phyloP scores from a whole-genome alignment of 2,797 vertebrate genomes.

The Garrulus glandarius region DNA sequence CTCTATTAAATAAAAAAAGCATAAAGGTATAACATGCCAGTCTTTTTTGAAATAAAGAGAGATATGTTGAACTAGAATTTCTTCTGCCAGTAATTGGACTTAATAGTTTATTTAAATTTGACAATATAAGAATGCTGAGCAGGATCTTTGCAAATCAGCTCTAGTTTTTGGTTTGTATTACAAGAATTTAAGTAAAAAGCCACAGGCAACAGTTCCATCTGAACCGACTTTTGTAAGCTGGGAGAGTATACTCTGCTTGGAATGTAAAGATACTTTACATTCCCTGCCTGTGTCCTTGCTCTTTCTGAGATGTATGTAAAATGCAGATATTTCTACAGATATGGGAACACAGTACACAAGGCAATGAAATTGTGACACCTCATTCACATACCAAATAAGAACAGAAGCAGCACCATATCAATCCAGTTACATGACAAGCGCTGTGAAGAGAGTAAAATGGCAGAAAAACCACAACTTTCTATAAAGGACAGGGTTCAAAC shows the following conservation, averaged over 20 bases:
- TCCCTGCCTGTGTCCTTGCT: background rate
- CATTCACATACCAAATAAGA: background rate
- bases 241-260: background rate
- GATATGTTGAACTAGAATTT: background rate
- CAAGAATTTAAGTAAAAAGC: background rate
- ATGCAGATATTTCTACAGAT: slow-evolving; percentile 7
- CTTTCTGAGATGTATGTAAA: background rate
- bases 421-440: background rate
- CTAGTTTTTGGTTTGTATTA: background rate
- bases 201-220: background rate
- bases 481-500: background rate
- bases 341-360: background rate
- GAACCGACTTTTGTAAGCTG: background rate
- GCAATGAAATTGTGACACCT: background rate
- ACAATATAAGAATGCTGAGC: background rate
- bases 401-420: background rate
- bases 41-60: background rate
- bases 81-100: background rate
- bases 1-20: slow-evolving; percentile 1
- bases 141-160: background rate
- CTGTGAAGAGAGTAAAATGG: background rate
- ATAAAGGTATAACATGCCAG: background rate
- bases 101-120: background rate
- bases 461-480: background rate
- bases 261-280: background rate